A percentile compares a stretch with the other conserved stretches of the same genome.
Evolutionary conservation across 2,113 vertebrate species (phyloP).

Genomic region (Tonatia bakeri): DNA sequence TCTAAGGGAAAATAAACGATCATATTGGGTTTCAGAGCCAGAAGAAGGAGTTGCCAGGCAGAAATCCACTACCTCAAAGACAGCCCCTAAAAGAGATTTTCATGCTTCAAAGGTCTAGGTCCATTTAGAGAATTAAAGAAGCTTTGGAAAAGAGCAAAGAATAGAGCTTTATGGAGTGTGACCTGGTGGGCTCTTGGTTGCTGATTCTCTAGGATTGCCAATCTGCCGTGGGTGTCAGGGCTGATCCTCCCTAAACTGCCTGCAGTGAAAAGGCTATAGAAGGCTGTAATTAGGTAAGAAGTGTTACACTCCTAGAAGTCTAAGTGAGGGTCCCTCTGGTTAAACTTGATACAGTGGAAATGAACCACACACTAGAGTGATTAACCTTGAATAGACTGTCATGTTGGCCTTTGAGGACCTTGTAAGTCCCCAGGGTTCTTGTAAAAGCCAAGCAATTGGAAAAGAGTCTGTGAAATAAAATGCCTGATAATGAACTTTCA

Average conservation of each 20-base stretch:
- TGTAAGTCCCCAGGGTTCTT: neutral
- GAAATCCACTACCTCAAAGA: neutral
- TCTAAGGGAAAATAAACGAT: neutral
- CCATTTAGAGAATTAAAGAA: neutral
- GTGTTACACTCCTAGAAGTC: neutral
- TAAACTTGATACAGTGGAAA: neutral
- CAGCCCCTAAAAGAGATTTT: neutral
- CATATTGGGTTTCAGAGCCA: neutral
- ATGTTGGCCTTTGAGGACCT: neutral
- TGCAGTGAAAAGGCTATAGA: neutral
- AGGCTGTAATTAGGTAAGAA: neutral
- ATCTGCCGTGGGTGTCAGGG: neutral
- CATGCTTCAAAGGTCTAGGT: neutral
- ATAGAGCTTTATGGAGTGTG: neutral
- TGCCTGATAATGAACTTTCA: neutral
- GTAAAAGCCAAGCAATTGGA: neutral
- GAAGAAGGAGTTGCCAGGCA: neutral
- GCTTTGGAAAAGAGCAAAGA: neutral
- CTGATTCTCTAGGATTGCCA: neutral
- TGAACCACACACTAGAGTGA: neutral
- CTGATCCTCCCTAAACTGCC: too few species aligned
- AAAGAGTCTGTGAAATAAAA: neutral
- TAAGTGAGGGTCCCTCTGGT: neutral
- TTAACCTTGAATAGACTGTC: neutral
- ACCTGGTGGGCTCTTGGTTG: neutral